Evolutionary conservation across 2,113 vertebrate species (phyloP).

Genomic region (Laticauda laticaudata): DNA sequence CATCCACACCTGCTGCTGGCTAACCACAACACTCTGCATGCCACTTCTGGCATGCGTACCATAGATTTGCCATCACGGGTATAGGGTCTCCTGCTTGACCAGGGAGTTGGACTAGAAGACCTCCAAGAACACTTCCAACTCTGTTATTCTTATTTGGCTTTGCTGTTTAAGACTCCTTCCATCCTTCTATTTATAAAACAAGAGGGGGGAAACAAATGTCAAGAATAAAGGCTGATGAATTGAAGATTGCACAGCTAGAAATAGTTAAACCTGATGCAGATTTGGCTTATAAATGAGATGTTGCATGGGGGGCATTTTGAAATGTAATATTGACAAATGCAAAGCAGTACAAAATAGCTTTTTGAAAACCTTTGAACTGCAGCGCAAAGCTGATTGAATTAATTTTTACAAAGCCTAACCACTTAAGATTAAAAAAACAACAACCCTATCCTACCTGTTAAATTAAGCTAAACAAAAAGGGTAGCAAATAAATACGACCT

Average conservation of each 20-base stretch:
- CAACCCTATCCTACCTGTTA: background rate
- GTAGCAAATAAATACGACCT: background rate
- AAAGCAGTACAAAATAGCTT: slow-evolving; percentile 35
- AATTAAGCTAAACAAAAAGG: background rate
- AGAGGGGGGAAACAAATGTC: accelerated
- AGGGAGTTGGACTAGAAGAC: background rate
- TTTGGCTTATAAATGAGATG: slow-evolving; percentile 43
- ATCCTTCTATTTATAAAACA: slow-evolving; percentile 3
- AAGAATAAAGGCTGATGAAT: background rate
- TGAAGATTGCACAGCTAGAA: slow-evolving; percentile 2
- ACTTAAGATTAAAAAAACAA: background rate
- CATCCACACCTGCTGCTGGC: too few relatives aligned
- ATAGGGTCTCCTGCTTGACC: background rate
- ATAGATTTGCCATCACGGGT: background rate
- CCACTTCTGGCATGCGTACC: too few relatives aligned
- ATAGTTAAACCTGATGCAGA: slow-evolving; percentile 26
- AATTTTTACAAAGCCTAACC: slow-evolving; percentile 14
- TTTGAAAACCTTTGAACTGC: slow-evolving; percentile 33
- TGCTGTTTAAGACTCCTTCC: background rate
- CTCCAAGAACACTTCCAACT: background rate
- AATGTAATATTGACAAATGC: slow-evolving; percentile 34
- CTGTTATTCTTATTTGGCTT: background rate
- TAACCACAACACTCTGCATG: too few relatives aligned
- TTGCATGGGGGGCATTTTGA: slow-evolving; percentile 1
- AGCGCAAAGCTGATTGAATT: slow-evolving; percentile 17